These are phyloP conservation scores for Danaus melanippus DNA, from an alignment of 1,140 invertebrate species.

Conservation along the genomic window DNA sequence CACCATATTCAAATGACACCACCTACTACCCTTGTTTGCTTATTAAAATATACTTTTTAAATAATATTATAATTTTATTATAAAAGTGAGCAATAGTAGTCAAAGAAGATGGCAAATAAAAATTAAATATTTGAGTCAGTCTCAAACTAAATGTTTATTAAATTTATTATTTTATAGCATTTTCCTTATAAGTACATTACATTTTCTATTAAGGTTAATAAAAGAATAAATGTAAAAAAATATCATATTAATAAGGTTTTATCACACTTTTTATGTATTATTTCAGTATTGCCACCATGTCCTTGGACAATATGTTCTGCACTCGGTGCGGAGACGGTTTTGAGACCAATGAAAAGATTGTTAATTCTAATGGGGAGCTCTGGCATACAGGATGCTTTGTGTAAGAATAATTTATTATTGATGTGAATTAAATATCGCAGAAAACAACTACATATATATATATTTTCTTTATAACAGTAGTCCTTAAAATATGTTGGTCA, in stretches of 20 bases:
- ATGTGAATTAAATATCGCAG: background rate
- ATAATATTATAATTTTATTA: too few relatives aligned
- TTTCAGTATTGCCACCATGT: constrained; percentile 83
- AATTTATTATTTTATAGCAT: background rate
- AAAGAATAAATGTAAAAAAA: background rate
- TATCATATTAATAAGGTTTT: background rate
- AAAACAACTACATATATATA: too few relatives aligned
- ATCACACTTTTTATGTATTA: constrained; percentile 11
- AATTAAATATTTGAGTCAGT: constrained; percentile 2
- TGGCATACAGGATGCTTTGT: constrained; percentile 99
- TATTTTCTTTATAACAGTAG: too few relatives aligned
- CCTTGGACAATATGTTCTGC: constrained; percentile 92
- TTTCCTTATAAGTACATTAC: background rate
- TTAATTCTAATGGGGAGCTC: constrained; percentile 97
- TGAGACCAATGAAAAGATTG: constrained; percentile 96
- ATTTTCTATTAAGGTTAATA: background rate
- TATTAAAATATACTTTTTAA: background rate
- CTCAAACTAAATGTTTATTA: background rate
- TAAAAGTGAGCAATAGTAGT: too few relatives aligned
- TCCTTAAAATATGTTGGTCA: too few relatives aligned
- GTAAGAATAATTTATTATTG: constrained; percentile 77
- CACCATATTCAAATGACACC: background rate
- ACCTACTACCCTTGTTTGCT: background rate
- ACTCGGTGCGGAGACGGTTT: constrained; percentile 95
- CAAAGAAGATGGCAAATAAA: background rate